Evolutionary conservation across 2,113 vertebrate species (phyloP), one percentile per base, ranked within the genome.

Genomic region (Sinosuthora webbiana): DNA sequence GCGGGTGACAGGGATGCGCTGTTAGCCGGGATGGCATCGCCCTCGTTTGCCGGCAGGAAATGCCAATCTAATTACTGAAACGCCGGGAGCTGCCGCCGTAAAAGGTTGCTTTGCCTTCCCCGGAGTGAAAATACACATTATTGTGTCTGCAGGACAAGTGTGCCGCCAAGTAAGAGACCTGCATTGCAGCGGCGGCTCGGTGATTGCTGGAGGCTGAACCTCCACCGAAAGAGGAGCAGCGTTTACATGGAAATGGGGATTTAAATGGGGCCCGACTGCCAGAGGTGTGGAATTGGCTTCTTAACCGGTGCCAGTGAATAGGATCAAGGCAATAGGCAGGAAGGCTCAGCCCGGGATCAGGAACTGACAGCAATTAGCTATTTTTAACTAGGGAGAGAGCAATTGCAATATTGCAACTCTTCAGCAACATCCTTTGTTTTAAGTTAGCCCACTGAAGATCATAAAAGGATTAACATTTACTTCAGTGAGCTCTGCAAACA

Each of bases 121-220:
- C 44, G n/a, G 89, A 41, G 94, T 30, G 87, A 49, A 95, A 96
- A 93, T 73, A 5, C 0, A 59, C 73, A 37, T 93, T 83, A 62
- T 69, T 71, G 60, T 53, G 83, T 33, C 90, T 78, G 90, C 93
- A 44, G 80, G 92, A 93, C 87, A 64, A 4, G 45, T 45, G 81
- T 44, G 49, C 69, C n/a, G 87, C 74, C 23, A 81, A 82, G 57
- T 7, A 9, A n/a, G 86, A 89, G 53, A 75, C 1, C 88, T 92
- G 90, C 93, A 93, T 49, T 88, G 73, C 76, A 83, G 86, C 64
- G 41, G 82, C 9, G 44, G 52, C 90, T 74, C 50, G 2, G 30
- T 1, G 57, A 14, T 8, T 0, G 11, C 85, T 25, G 56, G 52
- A n/a, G 69, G 28, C 55, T 13, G 62, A 87, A 6, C 37, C 49